Evolutionary conservation across 1,140 invertebrate genomes (phyloP), one percentile per base, ranked within the genome.

Genomic region (Sminthurides bifidus): DNA sequence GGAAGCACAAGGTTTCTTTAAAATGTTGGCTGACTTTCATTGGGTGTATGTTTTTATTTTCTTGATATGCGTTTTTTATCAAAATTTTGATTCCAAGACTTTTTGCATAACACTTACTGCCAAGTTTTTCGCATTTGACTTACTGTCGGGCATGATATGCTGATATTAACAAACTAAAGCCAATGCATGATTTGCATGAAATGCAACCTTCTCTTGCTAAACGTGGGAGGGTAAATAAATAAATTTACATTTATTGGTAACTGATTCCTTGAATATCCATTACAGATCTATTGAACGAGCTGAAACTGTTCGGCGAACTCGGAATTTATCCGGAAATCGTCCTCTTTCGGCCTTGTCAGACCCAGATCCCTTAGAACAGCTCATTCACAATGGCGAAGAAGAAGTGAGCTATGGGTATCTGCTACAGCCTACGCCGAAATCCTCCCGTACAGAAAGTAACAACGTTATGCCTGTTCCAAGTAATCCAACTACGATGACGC

Each of bases 291-390:
- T 51, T 17, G 54, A 61, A 14, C 87, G 84, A 68, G 73, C 78
- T 54, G 84, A 87, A 65, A 61, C 57, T 19, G 65, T 79, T 6
- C 77, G 80, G n/a, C 74, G 87, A 50, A 78, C 86, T 63, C 76
- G 87, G 67, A 85, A 87, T 65, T 80, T 85, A 35, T 84, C 85
- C 6, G 83, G 83, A 24, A 82, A 82, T 55, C 77, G 87, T 57
- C 88, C 88, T 8, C 68, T 92, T 23, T 89, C 87, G 23, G 76
- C 85, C 4, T 85, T 88, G 27, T 86, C 81, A 65, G 87, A 92
- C 62, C 74, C 82, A 38, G 88, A 92, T 76, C 83, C 87, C 14
- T 87, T 87, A 72, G 81, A 87, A 72, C 75, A 87, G 17, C 69
- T 92, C 24, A 87, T 64, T 38, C 53, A 44, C 2, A 33, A 49